phyloP scores from a whole-genome alignment of 2,888 invertebrate genomes.

The Deilephila elpenor region DNA sequence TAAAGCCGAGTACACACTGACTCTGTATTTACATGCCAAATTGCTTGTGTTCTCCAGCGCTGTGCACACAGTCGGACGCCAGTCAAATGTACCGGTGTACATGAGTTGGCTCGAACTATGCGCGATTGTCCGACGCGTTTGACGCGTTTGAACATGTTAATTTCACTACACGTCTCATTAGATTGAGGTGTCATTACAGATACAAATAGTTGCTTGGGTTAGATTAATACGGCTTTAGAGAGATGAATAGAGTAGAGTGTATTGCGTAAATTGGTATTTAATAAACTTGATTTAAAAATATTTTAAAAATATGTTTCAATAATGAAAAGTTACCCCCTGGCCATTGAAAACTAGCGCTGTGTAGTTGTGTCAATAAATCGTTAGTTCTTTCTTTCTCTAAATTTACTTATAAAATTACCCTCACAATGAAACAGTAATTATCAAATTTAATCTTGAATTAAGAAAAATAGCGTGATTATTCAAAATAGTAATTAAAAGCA shows the following conservation, averaged over 20 bases:
- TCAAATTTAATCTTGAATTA: too few relatives aligned
- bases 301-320: too few relatives aligned
- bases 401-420: too few relatives aligned
- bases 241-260: not conserved
- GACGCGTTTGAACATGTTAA: constrained; percentile 17
- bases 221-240: not conserved
- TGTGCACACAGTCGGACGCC: constrained; percentile 14
- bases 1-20: not conserved
- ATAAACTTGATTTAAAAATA: too few relatives aligned
- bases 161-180: constrained; percentile 4
- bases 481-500: too few relatives aligned
- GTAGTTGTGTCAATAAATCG: too few relatives aligned
- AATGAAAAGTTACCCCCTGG: too few relatives aligned
- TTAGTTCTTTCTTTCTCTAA: too few relatives aligned
- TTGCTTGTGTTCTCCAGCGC: constrained; percentile 8
- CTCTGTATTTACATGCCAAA: constrained; percentile 16
- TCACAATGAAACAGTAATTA: too few relatives aligned
- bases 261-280: too few relatives aligned
- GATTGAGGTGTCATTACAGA: constrained; percentile 10
- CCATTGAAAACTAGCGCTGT: too few relatives aligned
- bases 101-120: constrained; percentile 28
- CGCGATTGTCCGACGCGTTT: constrained; percentile 22
- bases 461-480: too few relatives aligned
- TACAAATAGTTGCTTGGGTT: not conserved
- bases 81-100: constrained; percentile 14